These are phyloP conservation scores for Rhabdomys dilectus DNA, from an alignment of 2,113 vertebrate genomes.

Conservation along the genomic window DNA sequence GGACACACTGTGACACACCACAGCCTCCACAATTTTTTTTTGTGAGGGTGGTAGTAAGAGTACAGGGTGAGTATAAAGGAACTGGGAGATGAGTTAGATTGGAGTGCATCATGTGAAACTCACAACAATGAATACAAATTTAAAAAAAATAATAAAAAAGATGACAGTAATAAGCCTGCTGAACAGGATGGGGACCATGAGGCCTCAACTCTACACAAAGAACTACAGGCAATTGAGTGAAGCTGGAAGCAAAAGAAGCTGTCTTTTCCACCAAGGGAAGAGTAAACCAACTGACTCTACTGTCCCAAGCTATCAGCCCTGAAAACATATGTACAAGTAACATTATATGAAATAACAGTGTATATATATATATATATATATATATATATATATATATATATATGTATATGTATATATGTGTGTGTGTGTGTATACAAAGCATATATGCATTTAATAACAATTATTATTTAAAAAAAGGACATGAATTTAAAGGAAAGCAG, in stretches of 20 bases:
- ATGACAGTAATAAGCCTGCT: not conserved
- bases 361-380: too few relatives aligned
- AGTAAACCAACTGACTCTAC: not conserved
- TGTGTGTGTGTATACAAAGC: not conserved
- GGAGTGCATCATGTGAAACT: too few relatives aligned
- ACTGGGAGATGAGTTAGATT: too few relatives aligned
- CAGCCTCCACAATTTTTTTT: too few relatives aligned
- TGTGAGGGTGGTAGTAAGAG: too few relatives aligned
- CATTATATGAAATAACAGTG: not conserved
- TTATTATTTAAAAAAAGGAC: too few relatives aligned
- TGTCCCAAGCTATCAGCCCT: not conserved
- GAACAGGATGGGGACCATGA: not conserved
- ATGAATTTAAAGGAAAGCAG: not conserved
- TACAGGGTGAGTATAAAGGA: too few relatives aligned
- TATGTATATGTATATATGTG: too few relatives aligned
- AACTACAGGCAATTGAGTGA: not conserved
- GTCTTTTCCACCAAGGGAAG: not conserved
- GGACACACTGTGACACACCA: too few relatives aligned
- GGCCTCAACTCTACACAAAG: not conserved
- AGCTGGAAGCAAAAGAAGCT: not conserved
- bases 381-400: too few relatives aligned
- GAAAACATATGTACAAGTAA: not conserved
- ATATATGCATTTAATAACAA: not conserved
- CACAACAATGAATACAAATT: too few relatives aligned
- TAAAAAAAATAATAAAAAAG: not conserved